These are phyloP conservation scores for Bombus vancouverensis DNA, from an alignment of 1,140 invertebrate genomes.

Conservation along the genomic window DNA sequence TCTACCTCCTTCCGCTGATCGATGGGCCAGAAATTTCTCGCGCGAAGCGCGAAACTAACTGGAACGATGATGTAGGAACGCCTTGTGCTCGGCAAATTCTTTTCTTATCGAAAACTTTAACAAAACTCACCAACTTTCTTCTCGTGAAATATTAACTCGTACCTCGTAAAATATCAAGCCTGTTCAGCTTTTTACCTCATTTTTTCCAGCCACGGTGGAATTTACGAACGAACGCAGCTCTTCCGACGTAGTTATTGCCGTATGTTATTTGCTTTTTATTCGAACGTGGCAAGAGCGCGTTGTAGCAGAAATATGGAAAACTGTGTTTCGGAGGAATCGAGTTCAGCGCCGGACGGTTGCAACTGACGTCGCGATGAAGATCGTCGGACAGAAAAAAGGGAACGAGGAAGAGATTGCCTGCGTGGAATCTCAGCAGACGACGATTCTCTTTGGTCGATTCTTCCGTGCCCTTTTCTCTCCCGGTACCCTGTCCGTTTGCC, in stretches of 20 bases:
- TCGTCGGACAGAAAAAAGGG: background rate
- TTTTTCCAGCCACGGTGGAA: too few species aligned
- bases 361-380: slow-evolving; percentile 22
- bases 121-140: background rate
- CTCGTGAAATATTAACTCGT: background rate
- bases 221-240: background rate
- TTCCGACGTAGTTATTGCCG: too few species aligned
- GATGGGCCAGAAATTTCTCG: slow-evolving; percentile 58
- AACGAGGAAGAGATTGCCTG: slow-evolving; percentile 8
- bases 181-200: too few species aligned
- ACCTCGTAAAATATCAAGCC: too few species aligned
- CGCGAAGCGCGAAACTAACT: background rate
- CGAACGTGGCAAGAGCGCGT: background rate
- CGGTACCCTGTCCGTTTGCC: slow-evolving; percentile 32
- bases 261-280: background rate
- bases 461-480: slow-evolving; percentile 32
- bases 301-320: background rate
- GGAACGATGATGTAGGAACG: background rate
- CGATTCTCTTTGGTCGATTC: slow-evolving; percentile 42
- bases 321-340: background rate
- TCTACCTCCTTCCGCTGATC: slow-evolving; percentile 57
- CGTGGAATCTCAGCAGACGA: slow-evolving; percentile 32
- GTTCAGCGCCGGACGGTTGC: background rate
- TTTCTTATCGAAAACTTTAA: background rate
- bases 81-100: background rate